A percentile compares a stretch with the other conserved stretches of the same genome.
Evolutionary conservation across 2,797 vertebrate genomes (phyloP).

Genomic region (Acanthornis magna): DNA sequence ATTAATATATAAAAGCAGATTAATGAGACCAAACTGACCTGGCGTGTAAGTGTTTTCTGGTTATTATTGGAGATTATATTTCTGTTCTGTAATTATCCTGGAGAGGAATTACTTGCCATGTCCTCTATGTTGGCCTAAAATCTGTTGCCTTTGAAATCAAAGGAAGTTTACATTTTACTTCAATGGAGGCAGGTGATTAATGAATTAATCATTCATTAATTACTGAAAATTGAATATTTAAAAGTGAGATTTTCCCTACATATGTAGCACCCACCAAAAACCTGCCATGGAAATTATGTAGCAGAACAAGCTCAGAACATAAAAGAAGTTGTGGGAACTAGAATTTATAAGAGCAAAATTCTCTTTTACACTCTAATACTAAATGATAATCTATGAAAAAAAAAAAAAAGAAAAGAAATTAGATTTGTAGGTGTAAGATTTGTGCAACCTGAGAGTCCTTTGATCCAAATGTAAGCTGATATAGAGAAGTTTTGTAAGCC

Average conservation of each 20-base stretch:
- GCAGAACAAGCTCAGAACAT: background rate
- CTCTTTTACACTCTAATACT: background rate
- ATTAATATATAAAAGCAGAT: background rate
- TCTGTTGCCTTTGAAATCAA: background rate
- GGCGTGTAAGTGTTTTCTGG: background rate
- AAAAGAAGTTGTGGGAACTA: background rate
- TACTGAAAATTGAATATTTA: background rate
- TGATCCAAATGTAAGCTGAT: background rate
- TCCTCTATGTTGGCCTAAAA: background rate
- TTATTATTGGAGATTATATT: background rate
- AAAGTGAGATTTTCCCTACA: background rate
- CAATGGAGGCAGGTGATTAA: background rate
- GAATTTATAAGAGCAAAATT: background rate
- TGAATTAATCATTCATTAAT: background rate
- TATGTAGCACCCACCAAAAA: background rate
- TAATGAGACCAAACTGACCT: background rate
- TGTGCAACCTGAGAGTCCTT: background rate
- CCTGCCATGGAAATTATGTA: background rate
- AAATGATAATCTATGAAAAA: background rate
- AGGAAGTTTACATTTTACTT: background rate
- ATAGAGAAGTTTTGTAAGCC: background rate
- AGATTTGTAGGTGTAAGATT: background rate
- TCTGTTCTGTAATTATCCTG: background rate
- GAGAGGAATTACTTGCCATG: background rate
- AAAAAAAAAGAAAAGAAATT: background rate